Evolutionary conservation across 2,113 vertebrate species (phyloP).

Genomic region (Chionodraco myersi): DNA sequence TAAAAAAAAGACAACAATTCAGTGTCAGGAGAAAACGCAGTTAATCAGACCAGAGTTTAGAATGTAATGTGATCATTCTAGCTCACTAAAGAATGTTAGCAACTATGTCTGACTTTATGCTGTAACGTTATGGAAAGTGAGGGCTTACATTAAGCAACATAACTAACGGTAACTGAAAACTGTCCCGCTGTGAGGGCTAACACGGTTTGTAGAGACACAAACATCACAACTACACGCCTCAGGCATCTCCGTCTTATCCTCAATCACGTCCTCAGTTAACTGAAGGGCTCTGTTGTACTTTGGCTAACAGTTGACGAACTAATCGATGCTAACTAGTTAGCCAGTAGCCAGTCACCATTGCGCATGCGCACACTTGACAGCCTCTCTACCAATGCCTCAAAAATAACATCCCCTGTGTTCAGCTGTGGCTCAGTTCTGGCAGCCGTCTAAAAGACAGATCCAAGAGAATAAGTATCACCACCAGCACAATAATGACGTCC

Average conservation of each 20-base stretch:
- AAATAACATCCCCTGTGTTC: slow-evolving; percentile 52
- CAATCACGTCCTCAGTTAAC: too few relatives aligned
- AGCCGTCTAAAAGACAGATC: background rate
- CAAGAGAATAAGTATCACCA: fast-evolving
- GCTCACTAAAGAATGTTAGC: background rate
- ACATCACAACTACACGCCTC: background rate
- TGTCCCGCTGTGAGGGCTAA: background rate
- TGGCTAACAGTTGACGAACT: slow-evolving; percentile 35
- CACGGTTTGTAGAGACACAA: background rate
- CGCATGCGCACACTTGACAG: slow-evolving; percentile 70
- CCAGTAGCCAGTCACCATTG: slow-evolving; percentile 15
- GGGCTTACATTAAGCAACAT: background rate
- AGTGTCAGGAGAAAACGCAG: too few relatives aligned
- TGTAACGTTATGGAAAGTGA: background rate
- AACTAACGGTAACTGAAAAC: slow-evolving; percentile 23
- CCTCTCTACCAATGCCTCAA: slow-evolving; percentile 36
- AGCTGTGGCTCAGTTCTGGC: slow-evolving; percentile 14
- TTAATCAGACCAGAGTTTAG: background rate
- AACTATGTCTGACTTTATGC: background rate
- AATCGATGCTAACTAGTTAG: slow-evolving; percentile 51
- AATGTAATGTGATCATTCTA: background rate
- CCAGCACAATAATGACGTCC: background rate
- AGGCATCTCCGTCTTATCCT: background rate
- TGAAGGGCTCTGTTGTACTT: background rate
- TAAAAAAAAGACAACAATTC: background rate